phyloP scores from a whole-genome alignment of 2,888 invertebrate genomes.

The Anthophora plumipes region DNA sequence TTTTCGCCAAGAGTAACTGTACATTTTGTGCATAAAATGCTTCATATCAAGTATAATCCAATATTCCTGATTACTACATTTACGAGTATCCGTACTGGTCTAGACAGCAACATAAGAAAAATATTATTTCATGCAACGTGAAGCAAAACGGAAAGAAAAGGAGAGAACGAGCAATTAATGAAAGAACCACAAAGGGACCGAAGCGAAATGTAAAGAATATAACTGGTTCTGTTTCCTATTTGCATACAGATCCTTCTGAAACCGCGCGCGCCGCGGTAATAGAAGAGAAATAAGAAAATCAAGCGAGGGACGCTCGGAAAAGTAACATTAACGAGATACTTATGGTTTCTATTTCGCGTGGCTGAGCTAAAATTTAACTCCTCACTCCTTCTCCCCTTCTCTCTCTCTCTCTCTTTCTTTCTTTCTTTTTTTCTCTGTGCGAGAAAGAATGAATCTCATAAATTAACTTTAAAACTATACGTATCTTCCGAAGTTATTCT shows the following conservation, averaged over 20 bases:
- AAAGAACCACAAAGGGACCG: not conserved
- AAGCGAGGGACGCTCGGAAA: not conserved
- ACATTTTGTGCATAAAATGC: not conserved
- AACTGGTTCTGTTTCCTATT: constrained; percentile 25
- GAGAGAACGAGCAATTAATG: constrained; percentile 17
- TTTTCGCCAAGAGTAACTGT: not conserved
- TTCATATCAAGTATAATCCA: not conserved
- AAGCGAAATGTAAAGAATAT: constrained; percentile 17
- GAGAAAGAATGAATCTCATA: not conserved
- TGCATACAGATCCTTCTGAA: constrained; percentile 20
- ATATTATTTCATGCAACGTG: not conserved
- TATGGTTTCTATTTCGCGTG: constrained; percentile 19
- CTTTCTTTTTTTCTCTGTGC: not conserved
- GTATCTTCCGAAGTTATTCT: not conserved
- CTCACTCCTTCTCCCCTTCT: not conserved
- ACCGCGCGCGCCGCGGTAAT: not conserved
- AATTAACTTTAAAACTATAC: not conserved
- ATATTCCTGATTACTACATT: not conserved
- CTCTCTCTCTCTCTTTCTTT: too few relatives aligned
- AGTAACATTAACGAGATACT: constrained; percentile 19
- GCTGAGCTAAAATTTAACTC: constrained; percentile 11
- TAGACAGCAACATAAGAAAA: not conserved
- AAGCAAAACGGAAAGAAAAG: not conserved
- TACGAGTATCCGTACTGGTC: not conserved
- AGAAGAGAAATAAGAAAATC: constrained; percentile 21